Evolutionary conservation across 23 tunicate species (phyloP).

Genomic region (Trididemnum nubilum): DNA sequence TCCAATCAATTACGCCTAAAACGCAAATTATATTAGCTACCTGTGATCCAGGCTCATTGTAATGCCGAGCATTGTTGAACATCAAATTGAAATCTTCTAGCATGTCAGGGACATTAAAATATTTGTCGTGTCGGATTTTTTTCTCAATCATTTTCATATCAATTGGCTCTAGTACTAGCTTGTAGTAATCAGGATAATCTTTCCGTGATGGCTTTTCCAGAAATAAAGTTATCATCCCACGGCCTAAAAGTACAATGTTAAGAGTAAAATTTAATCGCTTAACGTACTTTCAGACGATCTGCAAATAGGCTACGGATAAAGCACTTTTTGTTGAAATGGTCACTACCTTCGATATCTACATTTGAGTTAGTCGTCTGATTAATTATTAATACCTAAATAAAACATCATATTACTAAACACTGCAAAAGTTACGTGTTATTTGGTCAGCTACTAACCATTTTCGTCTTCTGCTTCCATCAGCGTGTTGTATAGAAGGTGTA

Average conservation of each 20-base stretch:
- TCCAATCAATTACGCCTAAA: too few relatives aligned
- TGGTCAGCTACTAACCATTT: too few relatives aligned
- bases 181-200: constrained; percentile 95
- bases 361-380: too few relatives aligned
- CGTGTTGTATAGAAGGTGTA: constrained; percentile 51
- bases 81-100: constrained; percentile 82
- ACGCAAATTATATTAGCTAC: too few relatives aligned
- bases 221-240: constrained; percentile 71
- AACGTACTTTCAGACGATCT: too few relatives aligned
- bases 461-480: constrained; percentile 63
- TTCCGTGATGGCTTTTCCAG: constrained; percentile 91
- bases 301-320: not conserved
- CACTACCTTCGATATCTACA: too few relatives aligned
- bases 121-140: constrained; percentile 78
- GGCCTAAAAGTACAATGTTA: constrained; percentile 42
- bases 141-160: constrained; percentile 91
- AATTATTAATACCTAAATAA: too few relatives aligned
- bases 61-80: constrained; percentile 96
- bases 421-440: too few relatives aligned
- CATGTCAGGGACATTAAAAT: constrained; percentile 52
- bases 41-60: constrained; percentile 97
- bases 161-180: constrained; percentile 92
- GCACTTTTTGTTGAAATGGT: too few relatives aligned
- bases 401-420: too few relatives aligned
- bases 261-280: too few relatives aligned